These are phyloP conservation scores for Armadillidium nasatum DNA, from an alignment of 1,140 invertebrate species.

Conservation along the genomic window DNA sequence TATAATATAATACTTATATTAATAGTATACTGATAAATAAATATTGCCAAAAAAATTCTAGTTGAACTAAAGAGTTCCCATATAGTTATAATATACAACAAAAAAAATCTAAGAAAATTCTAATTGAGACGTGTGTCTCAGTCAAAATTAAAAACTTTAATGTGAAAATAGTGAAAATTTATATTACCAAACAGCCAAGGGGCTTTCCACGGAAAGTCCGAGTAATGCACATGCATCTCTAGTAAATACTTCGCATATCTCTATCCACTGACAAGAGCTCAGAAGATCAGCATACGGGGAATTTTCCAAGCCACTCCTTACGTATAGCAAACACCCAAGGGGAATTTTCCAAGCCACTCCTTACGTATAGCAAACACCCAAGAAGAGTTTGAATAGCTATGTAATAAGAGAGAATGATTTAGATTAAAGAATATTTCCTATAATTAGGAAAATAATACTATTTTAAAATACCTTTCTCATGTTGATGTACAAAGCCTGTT, in stretches of 20 bases:
- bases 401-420: neutral
- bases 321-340: slow-evolving; percentile 79
- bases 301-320: slow-evolving; percentile 69
- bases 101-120: too few relatives aligned
- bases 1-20: too few relatives aligned
- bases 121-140: too few relatives aligned
- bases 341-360: slow-evolving; percentile 70
- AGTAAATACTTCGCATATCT: slow-evolving; percentile 84
- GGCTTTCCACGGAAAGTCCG: slow-evolving; percentile 81
- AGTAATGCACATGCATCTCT: slow-evolving; percentile 86
- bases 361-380: slow-evolving; percentile 78
- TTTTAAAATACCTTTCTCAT: slow-evolving; percentile 60
- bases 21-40: too few relatives aligned
- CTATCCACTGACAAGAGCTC: slow-evolving; percentile 72
- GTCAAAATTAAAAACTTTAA: too few relatives aligned
- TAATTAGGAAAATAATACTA: too few relatives aligned
- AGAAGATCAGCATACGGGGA: slow-evolving; percentile 78
- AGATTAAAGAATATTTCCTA: too few relatives aligned
- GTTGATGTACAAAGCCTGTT: slow-evolving; percentile 70
- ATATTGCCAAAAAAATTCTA: too few relatives aligned
- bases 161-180: neutral
- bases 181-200: slow-evolving; percentile 61
- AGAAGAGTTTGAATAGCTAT: slow-evolving; percentile 70
- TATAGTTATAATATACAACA: too few relatives aligned
- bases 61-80: too few relatives aligned